Base-by-base conservation (phyloP, 2,113 vertebrate species). In the Toxotes chatareus region DNA sequence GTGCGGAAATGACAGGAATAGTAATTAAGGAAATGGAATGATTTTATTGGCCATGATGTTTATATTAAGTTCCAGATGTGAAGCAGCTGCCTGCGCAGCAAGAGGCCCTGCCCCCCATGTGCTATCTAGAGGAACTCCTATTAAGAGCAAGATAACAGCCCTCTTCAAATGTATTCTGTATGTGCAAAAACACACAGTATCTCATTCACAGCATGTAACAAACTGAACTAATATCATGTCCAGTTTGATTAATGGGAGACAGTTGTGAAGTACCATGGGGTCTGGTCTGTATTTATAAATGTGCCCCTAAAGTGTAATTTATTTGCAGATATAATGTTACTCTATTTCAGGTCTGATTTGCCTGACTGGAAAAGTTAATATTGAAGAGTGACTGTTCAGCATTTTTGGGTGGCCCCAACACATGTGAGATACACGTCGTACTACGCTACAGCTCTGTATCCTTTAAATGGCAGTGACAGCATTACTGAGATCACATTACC, bases 31-130 rank as follows among this genome's bases (percentile, higher is more conserved):
- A 96, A 96, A 96, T 92, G 88, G 95, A 95, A 96, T 91, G 90
- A 94, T 91, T 94, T 96, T 96, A 93, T 94, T 96, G 95, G 94
- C 95, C 93, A 93, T 90, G 91, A 92, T 94, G 92, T 95, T 95
- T 94, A 92, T 94, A 95, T 95, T 95, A 95, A 94, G 93, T 92
- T 95, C 95, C 96, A 97, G 96, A 96, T 97, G 96, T 88, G 88
- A 89, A 73, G 93, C 96, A 97, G 96, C 95, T 97, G 96, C 91
- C 80, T 72, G 86, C 86, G 76, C 86, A 89, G 89, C 88, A 78
- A 92, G 90, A 91, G 85, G 72, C 87, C 68, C 85, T 55, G 93
- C 88, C 73, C 68, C 73, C 79, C 36, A 68, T 80, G 76, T 68
- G 69, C 76, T 90, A 88, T 92, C 87, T 80, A 44, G 74, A 87